Evolutionary conservation across 1,140 invertebrate species (phyloP), one percentile per base, ranked within the genome.

Genomic region (Drosophila bipectinata): DNA sequence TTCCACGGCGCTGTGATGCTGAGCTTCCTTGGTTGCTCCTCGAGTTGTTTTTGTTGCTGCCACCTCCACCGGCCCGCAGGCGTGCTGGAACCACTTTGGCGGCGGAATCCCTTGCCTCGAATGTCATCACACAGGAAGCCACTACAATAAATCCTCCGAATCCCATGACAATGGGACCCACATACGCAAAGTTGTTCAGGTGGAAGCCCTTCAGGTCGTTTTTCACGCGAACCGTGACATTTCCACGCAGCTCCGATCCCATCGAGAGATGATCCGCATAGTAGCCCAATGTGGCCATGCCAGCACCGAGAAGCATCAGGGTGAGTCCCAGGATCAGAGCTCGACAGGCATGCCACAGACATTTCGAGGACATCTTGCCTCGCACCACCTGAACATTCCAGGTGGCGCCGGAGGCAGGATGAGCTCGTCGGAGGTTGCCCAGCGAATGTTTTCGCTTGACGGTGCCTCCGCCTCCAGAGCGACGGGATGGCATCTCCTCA

Each of bases 41-140:
- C 15, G 77, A 60, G 3, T 73, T 54, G 14, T 77, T 73, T 41
- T 91, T 90, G 58, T 91, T 64, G 91, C 92, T 73, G 81, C 91
- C 47, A 80, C 80, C 85, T 81, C 94, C 92, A 4, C 82, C 79
- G 0, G 83, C 83, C 37, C 95, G 94, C 28, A 96, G 94, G 28
- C 96, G 93, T 1, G 96, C 96, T 2, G 96, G 96, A 9, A 97
- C 96, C 10, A 97, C 96, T 90, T 97, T 98, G 0, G 96, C 96
- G 0, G 96, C 96, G 44, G 95, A 97, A 90, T 98, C 97, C 0
- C 97, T 93, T 0, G 97, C 96, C 90, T 98, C 97, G 80, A 98
- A 98, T 0, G 97, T 98, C 96, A 98, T 97, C n/a, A 98, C 97
- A 77, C 97, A 98, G 0, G 97, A 97, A 5, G 97, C 97, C 1